Evolutionary conservation across 2,797 vertebrate genomes (phyloP).

Genomic region (Gymnopithys bicolor): DNA sequence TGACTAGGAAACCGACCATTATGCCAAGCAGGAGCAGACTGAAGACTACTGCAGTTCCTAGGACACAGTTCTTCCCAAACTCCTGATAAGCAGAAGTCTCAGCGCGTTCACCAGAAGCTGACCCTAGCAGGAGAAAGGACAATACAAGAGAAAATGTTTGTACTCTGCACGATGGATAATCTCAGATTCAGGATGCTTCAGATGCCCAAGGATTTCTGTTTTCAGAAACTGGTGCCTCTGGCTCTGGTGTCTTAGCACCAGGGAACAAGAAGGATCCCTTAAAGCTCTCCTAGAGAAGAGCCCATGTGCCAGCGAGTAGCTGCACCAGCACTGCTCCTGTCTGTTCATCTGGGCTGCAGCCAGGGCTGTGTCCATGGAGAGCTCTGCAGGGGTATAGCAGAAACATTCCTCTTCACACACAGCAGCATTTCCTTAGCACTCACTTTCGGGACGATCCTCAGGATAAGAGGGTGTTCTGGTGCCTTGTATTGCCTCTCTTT

Average conservation of each 20-base stretch:
- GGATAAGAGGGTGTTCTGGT: no score
- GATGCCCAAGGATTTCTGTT: no score
- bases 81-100: not conserved
- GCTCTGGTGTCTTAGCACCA: not conserved
- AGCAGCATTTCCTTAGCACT: no score
- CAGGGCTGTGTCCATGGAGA: not conserved
- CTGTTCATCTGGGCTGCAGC: not conserved
- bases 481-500: no score
- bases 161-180: not conserved
- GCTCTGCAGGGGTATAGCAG: not conserved
- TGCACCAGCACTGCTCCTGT: no score
- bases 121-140: not conserved
- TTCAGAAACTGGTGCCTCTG: no score
- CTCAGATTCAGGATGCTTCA: fast-evolving
- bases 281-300: not conserved
- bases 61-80: not conserved
- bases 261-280: not conserved
- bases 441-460: no score
- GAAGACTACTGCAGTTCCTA: not conserved
- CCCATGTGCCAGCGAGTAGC: not conserved
- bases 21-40: not conserved
- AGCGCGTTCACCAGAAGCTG: not conserved
- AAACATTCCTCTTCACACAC: not conserved
- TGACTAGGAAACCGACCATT: not conserved
- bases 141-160: fast-evolving